Conservation (phyloP, 2,888 invertebrate species). For the Tanytarsus gracilentus region DNA sequence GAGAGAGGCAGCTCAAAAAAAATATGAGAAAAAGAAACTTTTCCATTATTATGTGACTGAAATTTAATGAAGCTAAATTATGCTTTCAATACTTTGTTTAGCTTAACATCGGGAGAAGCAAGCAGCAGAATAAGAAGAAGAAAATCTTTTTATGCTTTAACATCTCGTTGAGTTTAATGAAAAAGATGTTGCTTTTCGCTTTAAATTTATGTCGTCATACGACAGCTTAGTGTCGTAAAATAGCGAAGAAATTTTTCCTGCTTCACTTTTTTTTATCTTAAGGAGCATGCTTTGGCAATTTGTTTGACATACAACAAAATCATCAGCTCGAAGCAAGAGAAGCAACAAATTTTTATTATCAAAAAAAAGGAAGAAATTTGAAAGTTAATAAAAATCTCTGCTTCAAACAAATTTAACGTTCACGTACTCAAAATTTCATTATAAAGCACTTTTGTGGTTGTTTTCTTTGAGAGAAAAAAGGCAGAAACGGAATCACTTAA, state of each 20-base stretch:
- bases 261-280: too few species aligned
- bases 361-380: constrained; percentile 6
- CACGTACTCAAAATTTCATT: constrained; percentile 29
- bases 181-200: constrained; percentile 6
- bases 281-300: too few species aligned
- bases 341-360: constrained; percentile 3
- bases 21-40: neutral
- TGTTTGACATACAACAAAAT: too few species aligned
- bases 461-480: neutral
- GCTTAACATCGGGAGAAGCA: neutral
- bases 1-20: neutral
- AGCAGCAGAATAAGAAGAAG: neutral
- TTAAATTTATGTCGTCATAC: constrained; percentile 4
- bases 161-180: constrained; percentile 8
- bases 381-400: constrained; percentile 25
- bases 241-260: neutral
- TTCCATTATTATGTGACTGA: constrained; percentile 29
- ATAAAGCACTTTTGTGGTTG: constrained; percentile 28
- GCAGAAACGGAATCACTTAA: constrained; percentile 25
- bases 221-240: constrained; percentile 4
- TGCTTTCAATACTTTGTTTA: constrained; percentile 23
- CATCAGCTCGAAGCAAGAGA: too few species aligned
- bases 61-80: constrained; percentile 29
- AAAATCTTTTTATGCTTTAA: neutral
- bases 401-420: constrained; percentile 16